Base-by-base conservation (phyloP, 1,140 invertebrate species). In the Pentalonia nigronervosa region DNA sequence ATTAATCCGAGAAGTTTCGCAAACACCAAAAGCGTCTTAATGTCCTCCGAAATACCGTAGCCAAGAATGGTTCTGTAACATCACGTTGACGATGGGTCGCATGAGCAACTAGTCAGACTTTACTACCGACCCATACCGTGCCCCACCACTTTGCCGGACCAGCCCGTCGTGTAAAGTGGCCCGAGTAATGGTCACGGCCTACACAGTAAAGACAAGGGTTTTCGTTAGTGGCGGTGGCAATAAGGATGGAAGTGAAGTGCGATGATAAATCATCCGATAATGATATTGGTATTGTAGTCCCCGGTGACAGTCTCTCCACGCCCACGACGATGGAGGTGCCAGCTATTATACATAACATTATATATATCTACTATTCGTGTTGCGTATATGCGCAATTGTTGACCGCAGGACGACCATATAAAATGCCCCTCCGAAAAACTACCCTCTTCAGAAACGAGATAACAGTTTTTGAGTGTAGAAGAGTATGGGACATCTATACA, bases 261-360 rank as follows among this genome's bases (percentile, higher is more conserved):
- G n/a, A 53, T 36, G 88, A 90, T 90, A 90, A 90, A 90, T 90
- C 88, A 45, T 53, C 34, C 36, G n/a, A 90, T 90, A 34, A 56
- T 90, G 50, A 53, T 45, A 41, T 41, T 25, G 36, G n/a, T 76
- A 34, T 76, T 34, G 60, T 76, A 76, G 83, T 84, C 21, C 41
- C 84, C 17, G 9, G 84, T 47, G 84, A 47, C 84, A 86, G 23
- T 47, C 23, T 86, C 45, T 86, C 41, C 30, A 76, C 60, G 14
- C 60, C 60, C 60, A 76, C 14, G 6, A n/a, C 60, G 14, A 17
- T 76, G 60, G 14, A 76, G n/a, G 30, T 76, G 17, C 30, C 6
- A 34, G n/a, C 60, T n/a, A 76, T 76, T 76, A 67, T 67, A n/a
- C 60, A 67, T n/a, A n/a, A 67, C n/a, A n/a, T 9, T 30, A 67